Evolutionary conservation across 2,797 vertebrate genomes (phyloP).

Genomic region (Rallus crepitans): DNA sequence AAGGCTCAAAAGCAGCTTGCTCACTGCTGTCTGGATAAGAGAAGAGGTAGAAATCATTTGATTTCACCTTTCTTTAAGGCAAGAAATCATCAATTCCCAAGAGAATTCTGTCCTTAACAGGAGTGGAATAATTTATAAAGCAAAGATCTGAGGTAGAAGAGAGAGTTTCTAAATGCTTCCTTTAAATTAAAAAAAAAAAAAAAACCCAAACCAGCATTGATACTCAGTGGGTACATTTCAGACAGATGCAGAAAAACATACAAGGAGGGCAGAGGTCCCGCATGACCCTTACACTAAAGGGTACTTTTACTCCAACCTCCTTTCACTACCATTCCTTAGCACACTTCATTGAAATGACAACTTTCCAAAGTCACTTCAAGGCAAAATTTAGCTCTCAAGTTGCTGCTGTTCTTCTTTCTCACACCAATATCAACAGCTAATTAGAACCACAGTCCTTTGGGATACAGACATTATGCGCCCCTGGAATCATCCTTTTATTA

Average conservation of each 20-base stretch:
- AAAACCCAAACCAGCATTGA: background rate
- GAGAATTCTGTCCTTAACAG: background rate
- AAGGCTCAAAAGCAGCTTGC: background rate
- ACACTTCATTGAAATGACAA: background rate
- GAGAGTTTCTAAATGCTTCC: background rate
- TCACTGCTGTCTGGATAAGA: background rate
- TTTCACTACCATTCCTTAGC: background rate
- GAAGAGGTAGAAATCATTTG: background rate
- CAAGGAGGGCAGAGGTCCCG: background rate
- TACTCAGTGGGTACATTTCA: background rate
- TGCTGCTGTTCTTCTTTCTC: background rate
- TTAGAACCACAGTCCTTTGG: background rate
- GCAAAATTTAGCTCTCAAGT: background rate
- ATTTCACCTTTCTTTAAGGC: background rate
- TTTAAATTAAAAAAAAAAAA: background rate
- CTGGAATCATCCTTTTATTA: background rate
- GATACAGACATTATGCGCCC: background rate
- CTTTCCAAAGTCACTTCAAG: background rate
- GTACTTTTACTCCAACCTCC: background rate
- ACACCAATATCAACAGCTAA: background rate
- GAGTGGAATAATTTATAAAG: background rate
- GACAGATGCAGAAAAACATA: background rate
- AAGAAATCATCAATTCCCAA: background rate
- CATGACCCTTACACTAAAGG: background rate
- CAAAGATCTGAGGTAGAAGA: background rate